These are phyloP conservation scores for Leucoptera coffeella DNA, from an alignment of 2,888 invertebrate species.

Conservation along the genomic window DNA sequence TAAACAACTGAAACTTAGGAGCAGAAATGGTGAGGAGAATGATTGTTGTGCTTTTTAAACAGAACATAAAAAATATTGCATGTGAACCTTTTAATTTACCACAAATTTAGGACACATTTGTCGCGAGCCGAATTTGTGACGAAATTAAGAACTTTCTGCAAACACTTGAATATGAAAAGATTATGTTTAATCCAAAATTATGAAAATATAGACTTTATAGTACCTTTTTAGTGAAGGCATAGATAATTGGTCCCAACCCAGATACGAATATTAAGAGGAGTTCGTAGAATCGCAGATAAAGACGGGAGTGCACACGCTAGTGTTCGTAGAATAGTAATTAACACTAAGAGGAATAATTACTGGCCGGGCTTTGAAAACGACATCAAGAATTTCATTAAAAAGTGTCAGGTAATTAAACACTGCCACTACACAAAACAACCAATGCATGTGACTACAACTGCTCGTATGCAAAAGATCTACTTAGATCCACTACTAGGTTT, in stretches of 20 bases:
- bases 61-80: conserved; percentile 6
- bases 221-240: too few species aligned
- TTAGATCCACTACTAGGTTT: not conserved
- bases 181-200: not conserved
- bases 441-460: not conserved
- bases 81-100: too few species aligned
- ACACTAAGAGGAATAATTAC: not conserved
- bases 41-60: conserved; percentile 4
- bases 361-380: not conserved
- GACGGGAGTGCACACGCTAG: too few species aligned
- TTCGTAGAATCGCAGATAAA: too few species aligned
- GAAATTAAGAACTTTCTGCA: conserved; percentile 7
- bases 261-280: too few species aligned
- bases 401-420: not conserved
- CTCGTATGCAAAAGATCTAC: not conserved
- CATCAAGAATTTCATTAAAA: not conserved
- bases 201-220: too few species aligned
- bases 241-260: too few species aligned
- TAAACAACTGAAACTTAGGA: conserved; percentile 2
- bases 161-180: conserved; percentile 1
- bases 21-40: conserved; percentile 1
- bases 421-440: not conserved
- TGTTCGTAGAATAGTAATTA: too few species aligned
- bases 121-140: conserved; percentile 8
- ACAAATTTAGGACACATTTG: conserved; percentile 6